These are phyloP conservation scores for Tauraco hartlaubi DNA, from an alignment of 2,797 vertebrate genomes.

Conservation along the genomic window DNA sequence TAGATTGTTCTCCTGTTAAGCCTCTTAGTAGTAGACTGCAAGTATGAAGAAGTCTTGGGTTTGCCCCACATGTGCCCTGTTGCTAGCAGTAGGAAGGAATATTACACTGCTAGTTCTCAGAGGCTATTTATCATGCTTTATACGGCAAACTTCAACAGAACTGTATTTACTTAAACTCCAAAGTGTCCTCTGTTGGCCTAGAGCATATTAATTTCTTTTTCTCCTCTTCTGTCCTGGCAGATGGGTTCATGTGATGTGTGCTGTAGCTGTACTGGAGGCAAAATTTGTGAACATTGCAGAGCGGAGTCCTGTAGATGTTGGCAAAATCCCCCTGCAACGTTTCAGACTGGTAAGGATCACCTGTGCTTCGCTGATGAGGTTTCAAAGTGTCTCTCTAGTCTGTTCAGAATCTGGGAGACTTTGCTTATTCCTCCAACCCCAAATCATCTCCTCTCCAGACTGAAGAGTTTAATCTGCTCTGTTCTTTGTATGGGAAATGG, in stretches of 20 bases:
- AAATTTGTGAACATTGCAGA: constrained; percentile 95
- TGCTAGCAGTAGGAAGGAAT: background rate
- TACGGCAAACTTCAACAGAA: background rate
- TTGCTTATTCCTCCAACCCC: background rate
- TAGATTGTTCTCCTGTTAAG: background rate
- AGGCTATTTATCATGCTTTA: background rate
- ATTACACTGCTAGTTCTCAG: background rate
- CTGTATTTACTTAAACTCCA: background rate
- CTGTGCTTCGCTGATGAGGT: background rate
- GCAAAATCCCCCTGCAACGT: constrained; percentile 91
- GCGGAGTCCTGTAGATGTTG: constrained; percentile 93
- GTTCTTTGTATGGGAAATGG: background rate
- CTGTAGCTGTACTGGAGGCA: constrained; percentile 94
- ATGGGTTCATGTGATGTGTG: constrained; percentile 98
- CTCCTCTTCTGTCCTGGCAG: constrained; percentile 71
- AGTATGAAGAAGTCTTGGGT: background rate
- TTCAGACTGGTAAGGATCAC: constrained; percentile 91
- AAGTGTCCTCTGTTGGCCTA: background rate
- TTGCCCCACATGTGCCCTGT: background rate
- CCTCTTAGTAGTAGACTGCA: background rate
- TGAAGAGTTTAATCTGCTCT: background rate
- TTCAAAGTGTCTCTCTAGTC: background rate
- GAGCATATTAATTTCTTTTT: background rate
- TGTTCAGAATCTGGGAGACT: background rate
- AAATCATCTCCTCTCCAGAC: background rate